Evolutionary conservation across 2,797 vertebrate species (phyloP).

Genomic region (Gadopsis marmoratus): DNA sequence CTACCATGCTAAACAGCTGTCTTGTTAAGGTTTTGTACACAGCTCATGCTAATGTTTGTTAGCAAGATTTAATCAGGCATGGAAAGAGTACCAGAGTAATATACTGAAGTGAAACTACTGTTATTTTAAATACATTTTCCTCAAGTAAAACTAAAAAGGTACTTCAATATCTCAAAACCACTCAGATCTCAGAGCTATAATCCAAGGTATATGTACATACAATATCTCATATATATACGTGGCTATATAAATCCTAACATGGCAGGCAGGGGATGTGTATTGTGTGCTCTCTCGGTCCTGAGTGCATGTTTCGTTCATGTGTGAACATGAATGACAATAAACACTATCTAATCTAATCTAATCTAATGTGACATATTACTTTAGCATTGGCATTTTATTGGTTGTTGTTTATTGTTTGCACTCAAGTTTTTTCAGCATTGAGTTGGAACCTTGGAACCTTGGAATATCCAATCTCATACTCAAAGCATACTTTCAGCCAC

Average conservation of each 20-base stretch:
- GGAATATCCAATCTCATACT: not conserved
- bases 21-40: not conserved
- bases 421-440: not conserved
- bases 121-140: no score
- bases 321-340: no score
- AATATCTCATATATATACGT: not conserved
- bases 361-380: not conserved
- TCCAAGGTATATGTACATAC: not conserved
- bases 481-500: conserved; percentile 1
- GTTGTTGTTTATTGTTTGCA: not conserved
- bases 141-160: not conserved
- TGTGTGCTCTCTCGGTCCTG: no score
- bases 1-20: not conserved
- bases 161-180: not conserved
- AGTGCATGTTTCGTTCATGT: no score
- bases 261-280: no score
- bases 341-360: no score
- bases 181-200: not conserved
- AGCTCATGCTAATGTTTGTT: no score
- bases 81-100: no score
- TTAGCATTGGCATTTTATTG: not conserved
- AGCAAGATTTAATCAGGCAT: no score
- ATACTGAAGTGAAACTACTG: no score
- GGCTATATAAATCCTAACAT: not conserved
- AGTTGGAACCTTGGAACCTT: not conserved